Percentiles rank a stretch among this genome's conserved stretches.
phyloP scores from a whole-genome alignment of 2,113 vertebrate species.

The Triplophysa tibetana region DNA sequence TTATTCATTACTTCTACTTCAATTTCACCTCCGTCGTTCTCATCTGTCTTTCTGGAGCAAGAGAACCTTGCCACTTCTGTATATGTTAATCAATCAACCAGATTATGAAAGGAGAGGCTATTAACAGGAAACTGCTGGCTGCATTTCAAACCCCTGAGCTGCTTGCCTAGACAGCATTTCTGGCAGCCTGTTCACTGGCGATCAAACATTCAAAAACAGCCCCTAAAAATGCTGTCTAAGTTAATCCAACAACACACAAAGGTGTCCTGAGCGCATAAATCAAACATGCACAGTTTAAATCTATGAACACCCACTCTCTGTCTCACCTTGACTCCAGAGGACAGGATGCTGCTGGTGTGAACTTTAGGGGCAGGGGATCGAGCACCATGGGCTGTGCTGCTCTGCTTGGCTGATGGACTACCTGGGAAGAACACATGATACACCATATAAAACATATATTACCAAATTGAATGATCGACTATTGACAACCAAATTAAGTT shows the following conservation, averaged over 20 bases:
- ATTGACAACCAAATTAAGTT: neutral
- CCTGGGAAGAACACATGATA: slow-evolving; percentile 69
- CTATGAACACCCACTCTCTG: no score
- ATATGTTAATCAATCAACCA: slow-evolving; percentile 8
- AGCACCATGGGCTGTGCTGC: slow-evolving; percentile 77
- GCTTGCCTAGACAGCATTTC: neutral
- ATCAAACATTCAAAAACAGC: neutral
- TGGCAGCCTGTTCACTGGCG: neutral
- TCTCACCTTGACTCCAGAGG: slow-evolving; percentile 91
- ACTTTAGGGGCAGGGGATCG: slow-evolving; percentile 89
- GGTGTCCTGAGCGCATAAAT: neutral
- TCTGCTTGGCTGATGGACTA: slow-evolving; percentile 88
- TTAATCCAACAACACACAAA: neutral
- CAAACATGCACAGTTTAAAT: no score
- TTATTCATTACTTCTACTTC: neutral
- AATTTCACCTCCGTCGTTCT: neutral
- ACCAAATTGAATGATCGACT: neutral
- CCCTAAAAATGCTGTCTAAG: neutral
- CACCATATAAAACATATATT: slow-evolving; percentile 24
- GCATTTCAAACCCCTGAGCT: no score
- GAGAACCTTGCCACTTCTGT: neutral
- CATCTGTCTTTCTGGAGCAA: neutral
- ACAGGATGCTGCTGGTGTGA: slow-evolving; percentile 86
- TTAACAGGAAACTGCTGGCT: neutral
- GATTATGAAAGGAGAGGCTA: neutral